These are phyloP conservation scores for Coendou prehensilis DNA, from an alignment of 2,797 vertebrate genomes.

Conservation along the genomic window DNA sequence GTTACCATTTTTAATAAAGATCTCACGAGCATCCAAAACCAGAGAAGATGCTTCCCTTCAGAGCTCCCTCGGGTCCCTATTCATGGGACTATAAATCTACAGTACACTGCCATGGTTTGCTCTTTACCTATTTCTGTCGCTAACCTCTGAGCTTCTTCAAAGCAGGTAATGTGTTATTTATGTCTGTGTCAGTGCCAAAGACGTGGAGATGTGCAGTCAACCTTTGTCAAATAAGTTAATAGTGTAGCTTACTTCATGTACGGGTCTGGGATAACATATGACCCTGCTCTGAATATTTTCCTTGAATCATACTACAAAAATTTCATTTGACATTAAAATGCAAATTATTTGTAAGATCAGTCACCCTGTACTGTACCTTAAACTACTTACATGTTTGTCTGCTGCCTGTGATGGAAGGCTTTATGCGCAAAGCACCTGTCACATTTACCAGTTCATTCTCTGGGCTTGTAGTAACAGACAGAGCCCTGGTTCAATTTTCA, in stretches of 20 bases:
- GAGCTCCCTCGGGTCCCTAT: not conserved
- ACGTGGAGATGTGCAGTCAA: not conserved
- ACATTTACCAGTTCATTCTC: not conserved
- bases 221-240: constrained; percentile 52
- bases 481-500: constrained; percentile 8
- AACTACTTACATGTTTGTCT: not conserved
- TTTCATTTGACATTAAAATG: constrained; percentile 13
- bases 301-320: constrained; percentile 38
- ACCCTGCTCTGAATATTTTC: constrained; percentile 33
- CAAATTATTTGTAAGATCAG: constrained; percentile 55
- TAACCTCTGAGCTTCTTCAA: not conserved
- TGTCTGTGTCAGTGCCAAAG: not conserved
- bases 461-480: not conserved
- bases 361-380: not conserved
- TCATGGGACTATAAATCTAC: not conserved
- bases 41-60: not conserved
- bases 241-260: not conserved
- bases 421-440: not conserved
- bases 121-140: not conserved
- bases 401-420: not conserved
- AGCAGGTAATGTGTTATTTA: constrained; percentile 39
- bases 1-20: not conserved
- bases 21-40: not conserved
- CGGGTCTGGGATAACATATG: constrained; percentile 12
- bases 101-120: not conserved